Percentiles rank a stretch among this genome's conserved stretches.
Conservation (phyloP, 1,140 invertebrate species). For the Pseudomyrmex cubaensis region DNA sequence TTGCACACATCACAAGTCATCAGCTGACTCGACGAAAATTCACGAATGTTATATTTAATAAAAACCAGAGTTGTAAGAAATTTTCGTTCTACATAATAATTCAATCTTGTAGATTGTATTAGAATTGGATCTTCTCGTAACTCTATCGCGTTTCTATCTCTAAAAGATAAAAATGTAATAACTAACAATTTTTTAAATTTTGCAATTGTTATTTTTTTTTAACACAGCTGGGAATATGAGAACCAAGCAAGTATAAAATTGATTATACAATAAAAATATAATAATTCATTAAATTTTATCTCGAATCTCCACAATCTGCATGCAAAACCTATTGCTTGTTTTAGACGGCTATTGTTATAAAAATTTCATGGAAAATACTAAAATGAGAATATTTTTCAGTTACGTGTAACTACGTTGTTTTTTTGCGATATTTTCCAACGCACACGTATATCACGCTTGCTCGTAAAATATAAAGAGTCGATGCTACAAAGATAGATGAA, state of each 20-base stretch:
- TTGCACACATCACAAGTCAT: constrained; percentile 1
- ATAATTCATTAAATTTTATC: background rate
- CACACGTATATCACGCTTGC: constrained; percentile 14
- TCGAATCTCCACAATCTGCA: background rate
- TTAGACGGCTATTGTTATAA: background rate
- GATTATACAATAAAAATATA: background rate
- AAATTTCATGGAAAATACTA: background rate
- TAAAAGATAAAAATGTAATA: background rate
- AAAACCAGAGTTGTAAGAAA: background rate
- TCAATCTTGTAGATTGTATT: background rate
- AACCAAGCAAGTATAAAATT: background rate
- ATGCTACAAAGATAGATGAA: constrained; percentile 43
- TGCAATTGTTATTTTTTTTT: too few relatives aligned
- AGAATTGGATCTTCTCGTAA: background rate
- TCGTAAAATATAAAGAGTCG: constrained; percentile 29
- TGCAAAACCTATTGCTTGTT: background rate
- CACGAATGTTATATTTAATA: background rate
- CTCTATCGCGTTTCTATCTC: background rate
- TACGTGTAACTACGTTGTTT: constrained; percentile 21
- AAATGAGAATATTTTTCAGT: constrained; percentile 6
- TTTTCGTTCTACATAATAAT: background rate
- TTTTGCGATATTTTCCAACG: too few relatives aligned
- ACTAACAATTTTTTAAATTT: background rate
- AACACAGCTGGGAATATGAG: too few relatives aligned
- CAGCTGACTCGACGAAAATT: constrained; percentile 24